These are phyloP conservation scores for Passer montanus DNA, from an alignment of 2,113 vertebrate species.

Conservation along the genomic window DNA sequence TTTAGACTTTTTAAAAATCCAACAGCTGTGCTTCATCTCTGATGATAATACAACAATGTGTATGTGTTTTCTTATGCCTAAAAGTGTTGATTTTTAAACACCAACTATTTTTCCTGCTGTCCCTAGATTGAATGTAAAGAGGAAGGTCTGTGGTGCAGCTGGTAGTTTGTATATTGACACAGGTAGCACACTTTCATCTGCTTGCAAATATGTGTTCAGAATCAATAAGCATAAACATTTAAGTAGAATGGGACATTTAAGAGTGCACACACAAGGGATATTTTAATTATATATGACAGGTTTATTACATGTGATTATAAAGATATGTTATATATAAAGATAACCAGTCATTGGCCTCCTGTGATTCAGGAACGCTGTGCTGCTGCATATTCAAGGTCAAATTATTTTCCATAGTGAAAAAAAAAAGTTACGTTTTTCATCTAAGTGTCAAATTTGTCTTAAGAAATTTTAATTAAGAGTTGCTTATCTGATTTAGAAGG, in stretches of 20 bases:
- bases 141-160: not conserved
- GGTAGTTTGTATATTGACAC: not conserved
- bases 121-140: not conserved
- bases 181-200: not conserved
- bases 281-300: not conserved
- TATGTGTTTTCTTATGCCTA: not conserved
- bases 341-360: not conserved
- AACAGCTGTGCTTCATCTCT: not conserved
- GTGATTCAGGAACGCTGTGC: not conserved
- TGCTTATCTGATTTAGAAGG: conserved; percentile 49
- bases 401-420: not conserved
- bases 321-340: not conserved
- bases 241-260: not conserved
- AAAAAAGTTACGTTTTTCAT: not conserved
- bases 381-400: conserved; percentile 22
- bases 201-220: not conserved
- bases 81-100: not conserved
- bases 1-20: not conserved
- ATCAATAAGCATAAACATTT: not conserved
- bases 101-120: not conserved
- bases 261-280: not conserved
- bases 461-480: conserved; percentile 65
- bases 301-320: conserved; percentile 23
- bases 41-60: not conserved
- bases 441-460: conserved; percentile 37